These are phyloP conservation scores for Zoroaster sp. DNA, from an alignment of 53 echinoderm and acorn worm species.

Conservation along the genomic window DNA sequence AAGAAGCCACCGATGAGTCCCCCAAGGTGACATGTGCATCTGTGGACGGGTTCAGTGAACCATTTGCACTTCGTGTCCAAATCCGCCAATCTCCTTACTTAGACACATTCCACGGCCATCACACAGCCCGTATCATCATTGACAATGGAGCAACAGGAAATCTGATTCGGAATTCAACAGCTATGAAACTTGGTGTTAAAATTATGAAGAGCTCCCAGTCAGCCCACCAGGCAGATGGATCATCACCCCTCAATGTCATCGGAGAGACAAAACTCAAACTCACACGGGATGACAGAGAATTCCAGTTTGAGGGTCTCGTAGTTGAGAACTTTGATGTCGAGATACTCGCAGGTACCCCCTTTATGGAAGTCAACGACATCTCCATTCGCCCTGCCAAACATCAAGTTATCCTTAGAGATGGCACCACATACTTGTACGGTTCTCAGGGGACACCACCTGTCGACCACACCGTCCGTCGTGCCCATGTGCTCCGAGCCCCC, in stretches of 20 bases:
- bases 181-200: background rate
- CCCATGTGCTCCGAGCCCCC: too few relatives aligned
- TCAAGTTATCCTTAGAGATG: background rate
- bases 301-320: background rate
- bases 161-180: conserved; percentile 42
- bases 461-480: too few relatives aligned
- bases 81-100: conserved; percentile 15
- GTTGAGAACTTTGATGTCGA: too few relatives aligned
- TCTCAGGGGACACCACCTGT: background rate
- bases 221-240: too few relatives aligned
- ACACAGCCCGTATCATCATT: conserved; percentile 40
- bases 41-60: background rate
- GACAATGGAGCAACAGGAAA: conserved; percentile 65
- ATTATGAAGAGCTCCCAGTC: conserved; percentile 46
- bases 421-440: conserved; percentile 1
- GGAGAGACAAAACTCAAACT: background rate
- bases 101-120: conserved; percentile 18
- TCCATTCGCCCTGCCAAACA: background rate
- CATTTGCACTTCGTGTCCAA: conserved; percentile 40
- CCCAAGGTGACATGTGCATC: background rate
- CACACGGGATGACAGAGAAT: background rate
- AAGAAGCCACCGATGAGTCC: background rate
- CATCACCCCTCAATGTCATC: too few relatives aligned
- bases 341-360: background rate
- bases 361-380: background rate